Base-by-base conservation (phyloP, 2,797 vertebrate genomes). In the Diceros bicornis region DNA sequence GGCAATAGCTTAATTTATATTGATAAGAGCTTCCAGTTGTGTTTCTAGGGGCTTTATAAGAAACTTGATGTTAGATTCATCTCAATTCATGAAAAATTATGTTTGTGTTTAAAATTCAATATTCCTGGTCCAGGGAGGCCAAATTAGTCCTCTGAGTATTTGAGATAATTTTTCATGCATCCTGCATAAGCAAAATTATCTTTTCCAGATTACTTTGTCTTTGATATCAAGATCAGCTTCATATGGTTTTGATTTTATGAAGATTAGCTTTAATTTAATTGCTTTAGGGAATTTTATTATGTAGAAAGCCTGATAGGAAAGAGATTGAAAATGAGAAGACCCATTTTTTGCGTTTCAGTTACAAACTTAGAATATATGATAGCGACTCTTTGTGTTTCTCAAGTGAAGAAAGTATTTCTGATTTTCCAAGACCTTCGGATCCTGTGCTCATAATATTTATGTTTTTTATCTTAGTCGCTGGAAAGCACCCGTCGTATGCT, bases 401-500 rank as follows among this genome's bases (percentile, higher is more conserved):
- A 84, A 57, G 27, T 78, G 86, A 94, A 92, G 66, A 69, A 88
- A 66, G 20, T 87, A 91, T n/a, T 94, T 97, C 61, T 59, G 68
- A 59, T 62, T 83, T 96, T 82, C 75, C 27, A 85, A 27, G 29
- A 77, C 25, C 12, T 94, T 50, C 85, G 11, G 21, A 96, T 94
- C 50, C 57, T 98, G 79, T 47, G 85, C 90, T 97, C 78, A 90
- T 91, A 77, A 61, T 84, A 62, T 98, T 90, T 92, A 29, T 93
- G 57, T 81, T 98, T 98, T 77, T 41, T 61, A 17, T 92, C 68
- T 89, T 99, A 99, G 99, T 99, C 99, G 18, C 99, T 99, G 98
- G 99, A 99, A 98, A 99, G 99, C 98, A 99, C 99, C 93, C 99
- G 99, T 94, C 99, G 99, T 98, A 99, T 99, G 99, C 99, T 99